Percentiles rank a stretch among this genome's conserved stretches.
phyloP scores from a whole-genome alignment of 2,888 invertebrate genomes.

The Drosophila lacicola region DNA sequence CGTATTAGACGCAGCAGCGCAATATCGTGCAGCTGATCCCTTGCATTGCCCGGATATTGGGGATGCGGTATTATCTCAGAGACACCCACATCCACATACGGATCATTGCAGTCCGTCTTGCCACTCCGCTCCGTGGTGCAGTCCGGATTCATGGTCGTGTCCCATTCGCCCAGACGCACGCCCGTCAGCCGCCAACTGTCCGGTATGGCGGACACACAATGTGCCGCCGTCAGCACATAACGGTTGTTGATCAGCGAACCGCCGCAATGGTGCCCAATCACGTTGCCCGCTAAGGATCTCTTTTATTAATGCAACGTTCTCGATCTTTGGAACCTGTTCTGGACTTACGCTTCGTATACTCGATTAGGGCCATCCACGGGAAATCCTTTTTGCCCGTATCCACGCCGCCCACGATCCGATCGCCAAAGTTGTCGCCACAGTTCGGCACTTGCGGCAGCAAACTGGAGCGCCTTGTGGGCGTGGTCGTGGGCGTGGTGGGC shows the following conservation, averaged over 20 bases:
- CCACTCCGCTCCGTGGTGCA: conserved; percentile 74
- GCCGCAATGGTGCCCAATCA: conserved; percentile 89
- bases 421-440: conserved; percentile 82
- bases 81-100: conserved; percentile 87
- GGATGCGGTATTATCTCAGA: conserved; percentile 89
- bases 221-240: conserved; percentile 91
- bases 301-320: not conserved
- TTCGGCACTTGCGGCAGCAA: conserved; percentile 61
- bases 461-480: conserved; percentile 59
- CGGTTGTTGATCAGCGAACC: conserved; percentile 88
- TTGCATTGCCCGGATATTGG: conserved; percentile 86
- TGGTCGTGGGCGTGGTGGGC: not conserved
- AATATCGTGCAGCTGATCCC: conserved; percentile 89
- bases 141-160: conserved; percentile 75
- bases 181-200: conserved; percentile 86
- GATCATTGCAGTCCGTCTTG: conserved; percentile 87
- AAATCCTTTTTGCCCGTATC: conserved; percentile 87
- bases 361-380: conserved; percentile 85
- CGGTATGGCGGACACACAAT: conserved; percentile 90
- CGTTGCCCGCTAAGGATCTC: conserved; percentile 86
- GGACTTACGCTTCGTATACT: conserved; percentile 84
- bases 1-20: conserved; percentile 88
- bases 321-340: no score
- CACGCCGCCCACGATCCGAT: conserved; percentile 88
- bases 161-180: conserved; percentile 85